Percentiles rank a stretch among this genome's conserved stretches.
Conservation (phyloP, 2,888 invertebrate genomes). For the Tipula unca region DNA sequence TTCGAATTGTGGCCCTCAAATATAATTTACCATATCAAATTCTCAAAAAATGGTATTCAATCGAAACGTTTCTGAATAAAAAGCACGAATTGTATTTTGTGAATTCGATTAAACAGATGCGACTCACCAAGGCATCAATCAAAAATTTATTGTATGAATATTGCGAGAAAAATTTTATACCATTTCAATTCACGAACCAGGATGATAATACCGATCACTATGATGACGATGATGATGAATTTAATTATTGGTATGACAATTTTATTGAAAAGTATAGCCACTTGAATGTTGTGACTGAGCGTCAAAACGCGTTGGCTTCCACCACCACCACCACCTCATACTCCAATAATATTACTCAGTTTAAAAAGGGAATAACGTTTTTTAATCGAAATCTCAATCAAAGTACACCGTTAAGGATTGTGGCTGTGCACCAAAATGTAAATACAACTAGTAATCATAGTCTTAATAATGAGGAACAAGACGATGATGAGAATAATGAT, state of each 20-base stretch:
- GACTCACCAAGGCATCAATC: neutral
- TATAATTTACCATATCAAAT: conserved; percentile 16
- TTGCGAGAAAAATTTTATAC: neutral
- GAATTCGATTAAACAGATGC: neutral
- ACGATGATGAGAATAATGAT: neutral
- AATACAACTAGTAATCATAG: neutral
- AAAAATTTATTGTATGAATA: conserved; percentile 10
- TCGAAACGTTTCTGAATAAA: neutral
- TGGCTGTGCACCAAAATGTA: neutral
- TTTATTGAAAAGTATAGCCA: conserved; percentile 15
- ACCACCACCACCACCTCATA: neutral
- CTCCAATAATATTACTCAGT: neutral
- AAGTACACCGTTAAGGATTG: neutral
- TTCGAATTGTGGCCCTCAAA: neutral
- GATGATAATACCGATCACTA: neutral
- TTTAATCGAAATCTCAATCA: neutral
- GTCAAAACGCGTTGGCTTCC: neutral
- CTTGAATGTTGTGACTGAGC: neutral
- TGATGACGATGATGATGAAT: conserved; percentile 14
- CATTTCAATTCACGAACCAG: conserved; percentile 9
- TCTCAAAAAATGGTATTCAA: neutral
- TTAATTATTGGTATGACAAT: conserved; percentile 10
- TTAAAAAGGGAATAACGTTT: neutral
- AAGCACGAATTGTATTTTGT: conserved; percentile 1
- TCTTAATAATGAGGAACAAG: neutral